These are phyloP conservation scores for Paralinhomoeus sp. DNA, from an alignment of 2,888 invertebrate genomes.

Conservation along the genomic window DNA sequence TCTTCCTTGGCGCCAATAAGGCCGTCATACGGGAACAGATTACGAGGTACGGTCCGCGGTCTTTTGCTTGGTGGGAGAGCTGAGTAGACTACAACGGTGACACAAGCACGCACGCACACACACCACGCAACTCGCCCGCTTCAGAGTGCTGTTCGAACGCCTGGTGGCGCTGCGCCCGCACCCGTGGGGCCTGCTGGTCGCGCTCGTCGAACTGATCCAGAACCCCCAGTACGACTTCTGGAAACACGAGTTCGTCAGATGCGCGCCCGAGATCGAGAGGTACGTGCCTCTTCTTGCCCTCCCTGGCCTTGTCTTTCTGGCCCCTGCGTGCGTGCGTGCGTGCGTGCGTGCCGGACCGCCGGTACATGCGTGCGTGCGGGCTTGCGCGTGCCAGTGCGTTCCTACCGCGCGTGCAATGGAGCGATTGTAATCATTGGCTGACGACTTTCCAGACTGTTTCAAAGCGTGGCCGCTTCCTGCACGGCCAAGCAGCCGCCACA, in stretches of 20 bases:
- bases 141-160: slow-evolving; percentile 62
- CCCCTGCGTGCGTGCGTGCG: no score
- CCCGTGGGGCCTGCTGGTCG: slow-evolving; percentile 94
- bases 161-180: slow-evolving; percentile 94
- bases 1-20: slow-evolving; percentile 60
- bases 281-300: no score
- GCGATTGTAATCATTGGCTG: no score
- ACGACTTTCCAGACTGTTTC: slow-evolving; percentile 77
- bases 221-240: slow-evolving; percentile 96
- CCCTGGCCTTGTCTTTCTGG: no score
- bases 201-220: slow-evolving; percentile 94
- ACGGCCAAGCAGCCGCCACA: slow-evolving; percentile 35
- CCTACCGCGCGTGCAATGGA: no score
- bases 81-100: no score
- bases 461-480: slow-evolving; percentile 83
- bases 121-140: no score
- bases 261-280: slow-evolving; percentile 85
- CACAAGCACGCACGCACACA: no score
- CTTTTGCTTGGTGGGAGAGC: no score
- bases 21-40: slow-evolving; percentile 97
- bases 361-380: no score
- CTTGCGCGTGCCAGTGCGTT: no score
- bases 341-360: no score
- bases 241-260: slow-evolving; percentile 96
- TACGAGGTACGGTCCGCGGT: slow-evolving; percentile 45